Conservation (phyloP, 2,113 vertebrate genomes). For the Lamprotornis superbus region DNA sequence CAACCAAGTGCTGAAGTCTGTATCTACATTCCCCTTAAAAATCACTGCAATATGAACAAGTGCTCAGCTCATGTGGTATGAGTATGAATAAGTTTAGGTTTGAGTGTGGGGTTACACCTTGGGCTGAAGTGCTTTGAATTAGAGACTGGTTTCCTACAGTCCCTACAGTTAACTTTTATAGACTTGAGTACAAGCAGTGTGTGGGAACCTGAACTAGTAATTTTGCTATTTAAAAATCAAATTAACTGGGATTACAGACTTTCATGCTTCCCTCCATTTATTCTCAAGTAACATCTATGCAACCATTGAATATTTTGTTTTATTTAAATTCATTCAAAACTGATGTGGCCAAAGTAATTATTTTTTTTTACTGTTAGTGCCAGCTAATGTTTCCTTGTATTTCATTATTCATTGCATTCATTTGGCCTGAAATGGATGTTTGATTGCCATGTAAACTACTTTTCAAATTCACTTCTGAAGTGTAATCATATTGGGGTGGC, state of each 20-base stretch:
- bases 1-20: background rate
- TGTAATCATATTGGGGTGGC: background rate
- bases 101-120: accelerated
- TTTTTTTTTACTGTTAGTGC: background rate
- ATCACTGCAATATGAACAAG: background rate
- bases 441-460: background rate
- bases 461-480: background rate
- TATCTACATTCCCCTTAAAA: background rate
- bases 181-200: background rate
- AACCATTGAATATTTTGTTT: background rate
- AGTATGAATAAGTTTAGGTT: background rate
- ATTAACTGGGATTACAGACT: background rate
- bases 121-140: background rate
- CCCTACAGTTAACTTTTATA: background rate
- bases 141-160: background rate
- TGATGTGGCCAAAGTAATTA: background rate
- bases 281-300: background rate
- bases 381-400: background rate
- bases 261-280: background rate
- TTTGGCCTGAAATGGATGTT: background rate
- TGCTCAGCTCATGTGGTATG: background rate
- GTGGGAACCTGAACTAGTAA: background rate
- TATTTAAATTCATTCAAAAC: background rate
- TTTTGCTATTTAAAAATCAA: background rate
- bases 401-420: background rate